Base-by-base conservation (phyloP, 2,888 invertebrate species). In the Lamproptera curius region DNA sequence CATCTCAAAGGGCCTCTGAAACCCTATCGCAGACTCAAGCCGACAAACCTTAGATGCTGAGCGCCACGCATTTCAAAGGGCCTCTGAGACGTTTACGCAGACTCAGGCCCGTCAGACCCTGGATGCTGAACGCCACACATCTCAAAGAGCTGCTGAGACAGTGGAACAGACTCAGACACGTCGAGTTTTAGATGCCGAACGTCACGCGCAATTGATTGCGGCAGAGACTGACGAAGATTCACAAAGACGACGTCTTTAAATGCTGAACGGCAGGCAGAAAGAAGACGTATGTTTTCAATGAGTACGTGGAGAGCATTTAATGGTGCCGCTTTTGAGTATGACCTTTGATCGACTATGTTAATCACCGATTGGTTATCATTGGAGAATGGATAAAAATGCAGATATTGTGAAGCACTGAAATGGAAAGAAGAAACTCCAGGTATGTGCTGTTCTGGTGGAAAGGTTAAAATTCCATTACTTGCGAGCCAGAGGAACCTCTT, bases 401-500 rank as follows among this genome's bases (percentile, higher is more conserved):
- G 37, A 37, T 6, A n/a, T n/a, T n/a, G n/a, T n/a, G 37, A 37
- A 17, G 4, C 6, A 3, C 20, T 20, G 6, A 20, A 20, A 20
- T 20, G 3, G 6, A 20, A 3, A 20, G 20, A 20, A 20, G 20
- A 5, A 20, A 20, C 6, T 20, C 6, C 6, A 20, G 4, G 3
- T 20, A 58, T 8, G 58, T 62, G 58, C 4, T 64, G 62, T 10
- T 62, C 62, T 57, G 59, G 61, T 1, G 56, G 39, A 20, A 57
- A 55, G 61, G 1, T 67, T n/a, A n/a, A n/a, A n/a, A n/a, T n/a
- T n/a, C n/a, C n/a, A n/a, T n/a, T n/a, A n/a, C n/a, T n/a, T n/a
- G n/a, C n/a, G n/a, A n/a, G n/a, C n/a, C n/a, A n/a, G n/a, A n/a
- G n/a, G n/a, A n/a, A n/a, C n/a, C n/a, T n/a, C n/a, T n/a, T n/a